Evolutionary conservation across 2,888 invertebrate genomes (phyloP).

Genomic region (Folsomia candida): DNA sequence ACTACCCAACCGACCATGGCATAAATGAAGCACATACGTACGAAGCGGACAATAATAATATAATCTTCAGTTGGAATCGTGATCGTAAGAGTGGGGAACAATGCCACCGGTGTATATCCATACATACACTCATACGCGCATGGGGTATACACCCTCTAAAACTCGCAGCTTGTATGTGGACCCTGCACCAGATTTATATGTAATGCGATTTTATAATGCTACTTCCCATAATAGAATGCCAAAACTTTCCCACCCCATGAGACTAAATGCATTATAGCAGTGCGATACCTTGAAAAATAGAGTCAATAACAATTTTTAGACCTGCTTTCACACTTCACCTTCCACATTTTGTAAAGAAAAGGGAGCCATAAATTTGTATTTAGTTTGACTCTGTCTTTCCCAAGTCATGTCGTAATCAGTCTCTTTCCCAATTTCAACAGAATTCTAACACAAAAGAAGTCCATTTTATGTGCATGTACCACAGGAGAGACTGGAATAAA

Average conservation of each 20-base stretch:
- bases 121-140: background rate
- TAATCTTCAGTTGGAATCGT: background rate
- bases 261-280: background rate
- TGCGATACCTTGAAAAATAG: background rate
- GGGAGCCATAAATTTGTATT: constrained; percentile 18
- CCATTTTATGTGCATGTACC: too few relatives aligned
- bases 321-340: too few relatives aligned
- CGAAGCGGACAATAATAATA: constrained; percentile 9
- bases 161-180: background rate
- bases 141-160: background rate
- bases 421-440: constrained; percentile 23
- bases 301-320: background rate
- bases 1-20: background rate
- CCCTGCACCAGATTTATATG: background rate
- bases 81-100: background rate
- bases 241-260: background rate
- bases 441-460: constrained; percentile 3
- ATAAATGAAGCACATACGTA: background rate
- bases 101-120: too few relatives aligned
- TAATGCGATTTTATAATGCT: background rate
- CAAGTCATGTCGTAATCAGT: constrained; percentile 13
- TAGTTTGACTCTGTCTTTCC: constrained; percentile 1
- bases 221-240: background rate
- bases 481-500: too few relatives aligned
- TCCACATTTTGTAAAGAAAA: background rate